phyloP scores from a whole-genome alignment of 2,113 vertebrate genomes.

The Cephalopterus ornatus region DNA sequence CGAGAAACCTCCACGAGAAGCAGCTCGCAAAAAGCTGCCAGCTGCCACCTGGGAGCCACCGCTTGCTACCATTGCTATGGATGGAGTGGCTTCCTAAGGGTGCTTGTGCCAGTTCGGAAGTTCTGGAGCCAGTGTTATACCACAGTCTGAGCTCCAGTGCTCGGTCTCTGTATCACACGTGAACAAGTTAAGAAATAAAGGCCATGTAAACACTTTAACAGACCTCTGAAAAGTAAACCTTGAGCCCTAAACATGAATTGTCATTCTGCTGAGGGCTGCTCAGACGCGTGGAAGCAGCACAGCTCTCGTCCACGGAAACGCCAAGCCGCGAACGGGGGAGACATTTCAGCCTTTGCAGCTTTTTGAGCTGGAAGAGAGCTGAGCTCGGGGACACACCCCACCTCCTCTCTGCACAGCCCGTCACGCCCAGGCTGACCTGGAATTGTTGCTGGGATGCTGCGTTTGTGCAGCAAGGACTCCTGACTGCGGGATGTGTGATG shows the following conservation, averaged over 20 bases:
- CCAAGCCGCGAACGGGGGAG: rapidly evolving
- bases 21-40: conserved; percentile 11
- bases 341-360: no score
- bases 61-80: not conserved
- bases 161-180: rapidly evolving
- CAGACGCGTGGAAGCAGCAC: rapidly evolving
- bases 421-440: not conserved
- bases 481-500: not conserved
- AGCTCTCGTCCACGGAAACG: rapidly evolving
- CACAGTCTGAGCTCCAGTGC: rapidly evolving
- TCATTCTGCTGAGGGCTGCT: not conserved
- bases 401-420: no score
- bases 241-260: rapidly evolving
- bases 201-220: no score
- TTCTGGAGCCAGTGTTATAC: rapidly evolving
- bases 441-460: not conserved
- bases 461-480: not conserved
- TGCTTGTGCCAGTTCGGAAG: rapidly evolving
- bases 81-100: not conserved
- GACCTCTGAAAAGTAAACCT: not conserved
- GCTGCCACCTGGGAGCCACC: not conserved
- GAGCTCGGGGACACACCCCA: rapidly evolving
- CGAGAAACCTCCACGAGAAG: not conserved
- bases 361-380: rapidly evolving
- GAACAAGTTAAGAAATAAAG: not conserved